Percentiles rank a stretch among this genome's conserved stretches.
These are phyloP conservation scores for Discoglossus pictus DNA, from an alignment of 2,797 vertebrate genomes.

Conservation along the genomic window DNA sequence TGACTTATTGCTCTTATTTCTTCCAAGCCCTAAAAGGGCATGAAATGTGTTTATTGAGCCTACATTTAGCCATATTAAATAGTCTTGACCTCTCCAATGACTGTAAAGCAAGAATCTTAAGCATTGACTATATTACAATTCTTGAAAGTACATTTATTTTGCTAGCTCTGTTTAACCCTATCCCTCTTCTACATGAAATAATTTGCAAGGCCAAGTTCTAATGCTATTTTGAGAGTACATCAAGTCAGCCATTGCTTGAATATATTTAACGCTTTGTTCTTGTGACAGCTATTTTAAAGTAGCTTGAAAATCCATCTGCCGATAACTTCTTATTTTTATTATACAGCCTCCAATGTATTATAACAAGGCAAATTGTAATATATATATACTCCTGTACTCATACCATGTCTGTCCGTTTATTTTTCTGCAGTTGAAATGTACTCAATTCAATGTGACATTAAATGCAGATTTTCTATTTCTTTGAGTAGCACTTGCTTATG, in stretches of 20 bases:
- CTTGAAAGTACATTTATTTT: conserved; percentile 59
- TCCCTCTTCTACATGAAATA: conserved; percentile 58
- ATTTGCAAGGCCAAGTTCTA: conserved; percentile 60
- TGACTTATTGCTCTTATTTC: not conserved
- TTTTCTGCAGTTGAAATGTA: conserved; percentile 87
- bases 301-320: conserved; percentile 77
- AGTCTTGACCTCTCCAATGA: conserved; percentile 57
- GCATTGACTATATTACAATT: conserved; percentile 53
- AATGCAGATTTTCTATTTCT: conserved; percentile 90
- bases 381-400: conserved; percentile 86
- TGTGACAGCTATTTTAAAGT: conserved; percentile 81
- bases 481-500: conserved; percentile 57
- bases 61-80: conserved; percentile 64
- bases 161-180: conserved; percentile 62
- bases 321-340: conserved; percentile 82
- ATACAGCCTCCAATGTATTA: conserved; percentile 87
- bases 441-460: conserved; percentile 92
- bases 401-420: conserved; percentile 83
- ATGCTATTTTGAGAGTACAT: conserved; percentile 68
- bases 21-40: not conserved
- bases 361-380: conserved; percentile 94
- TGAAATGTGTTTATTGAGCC: conserved; percentile 46
- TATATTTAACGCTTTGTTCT: conserved; percentile 80
- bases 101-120: conserved; percentile 62
- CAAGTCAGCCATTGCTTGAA: conserved; percentile 70